These are phyloP conservation scores for Watsonalla binaria DNA, from an alignment of 2,888 invertebrate species.

Conservation along the genomic window DNA sequence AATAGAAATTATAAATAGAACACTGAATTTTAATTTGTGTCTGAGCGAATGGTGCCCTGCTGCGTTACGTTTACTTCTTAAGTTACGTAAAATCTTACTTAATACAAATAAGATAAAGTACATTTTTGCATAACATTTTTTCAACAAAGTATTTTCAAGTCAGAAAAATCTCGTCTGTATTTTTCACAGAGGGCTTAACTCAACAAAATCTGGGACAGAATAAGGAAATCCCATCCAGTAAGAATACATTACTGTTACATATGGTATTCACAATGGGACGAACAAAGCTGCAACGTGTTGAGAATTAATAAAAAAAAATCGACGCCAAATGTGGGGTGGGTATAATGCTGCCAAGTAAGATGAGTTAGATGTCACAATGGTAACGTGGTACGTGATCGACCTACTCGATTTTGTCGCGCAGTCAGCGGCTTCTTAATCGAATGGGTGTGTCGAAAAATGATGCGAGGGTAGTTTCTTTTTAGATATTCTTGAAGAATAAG, in stretches of 20 bases:
- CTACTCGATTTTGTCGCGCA: constrained; percentile 51
- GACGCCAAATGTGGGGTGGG: constrained; percentile 54
- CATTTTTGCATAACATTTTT: too few species aligned
- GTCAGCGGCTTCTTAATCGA: constrained; percentile 38
- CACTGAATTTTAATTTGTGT: too few species aligned
- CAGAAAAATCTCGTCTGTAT: constrained; percentile 5
- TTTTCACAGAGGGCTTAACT: constrained; percentile 26
- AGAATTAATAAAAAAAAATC: constrained; percentile 69
- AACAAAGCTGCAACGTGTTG: constrained; percentile 68
- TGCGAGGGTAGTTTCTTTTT: constrained; percentile 29
- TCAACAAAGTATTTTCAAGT: too few species aligned
- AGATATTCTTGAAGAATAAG: constrained; percentile 15
- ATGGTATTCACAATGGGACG: constrained; percentile 63
- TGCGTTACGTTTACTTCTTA: too few species aligned
- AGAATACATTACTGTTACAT: constrained; percentile 48
- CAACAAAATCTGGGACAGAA: constrained; percentile 36
- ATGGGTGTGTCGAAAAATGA: constrained; percentile 38
- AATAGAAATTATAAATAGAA: too few species aligned
- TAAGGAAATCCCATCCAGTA: constrained; percentile 47
- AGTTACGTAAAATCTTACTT: too few species aligned
- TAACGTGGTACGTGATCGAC: constrained; percentile 58
- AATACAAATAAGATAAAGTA: too few species aligned
- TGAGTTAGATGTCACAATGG: constrained; percentile 60
- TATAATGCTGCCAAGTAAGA: constrained; percentile 53
- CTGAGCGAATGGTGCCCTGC: too few species aligned